phyloP scores from a whole-genome alignment of 2,888 invertebrate species.

The Strigamia transsilvanica region DNA sequence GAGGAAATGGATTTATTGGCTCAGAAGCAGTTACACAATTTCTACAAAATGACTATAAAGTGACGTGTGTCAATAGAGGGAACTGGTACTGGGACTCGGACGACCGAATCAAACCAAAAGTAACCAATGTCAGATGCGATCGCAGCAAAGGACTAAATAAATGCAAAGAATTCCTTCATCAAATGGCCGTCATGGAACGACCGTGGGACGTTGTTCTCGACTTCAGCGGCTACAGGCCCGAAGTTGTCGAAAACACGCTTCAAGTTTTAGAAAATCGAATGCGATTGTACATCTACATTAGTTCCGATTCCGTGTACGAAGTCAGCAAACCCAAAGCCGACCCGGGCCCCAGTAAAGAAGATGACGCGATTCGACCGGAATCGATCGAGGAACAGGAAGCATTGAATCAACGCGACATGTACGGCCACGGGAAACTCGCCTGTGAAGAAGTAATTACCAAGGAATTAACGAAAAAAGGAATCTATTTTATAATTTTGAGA shows the following conservation, averaged over 20 bases:
- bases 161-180: constrained; percentile 60
- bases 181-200: constrained; percentile 56
- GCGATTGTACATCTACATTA: constrained; percentile 65
- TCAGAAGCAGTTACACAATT: constrained; percentile 63
- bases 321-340: constrained; percentile 56
- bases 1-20: constrained; percentile 67
- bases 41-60: constrained; percentile 60
- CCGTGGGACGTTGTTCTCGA: constrained; percentile 65
- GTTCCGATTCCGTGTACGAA: constrained; percentile 62
- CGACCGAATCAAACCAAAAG: constrained; percentile 59
- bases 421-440: constrained; percentile 65
- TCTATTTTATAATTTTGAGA: constrained; percentile 64
- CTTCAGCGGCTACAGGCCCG: constrained; percentile 65
- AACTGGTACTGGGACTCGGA: constrained; percentile 66
- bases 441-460: constrained; percentile 64
- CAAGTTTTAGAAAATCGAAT: constrained; percentile 61
- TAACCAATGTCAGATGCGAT: constrained; percentile 63
- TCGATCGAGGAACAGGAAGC: constrained; percentile 60
- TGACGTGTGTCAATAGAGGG: constrained; percentile 64
- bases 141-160: constrained; percentile 60
- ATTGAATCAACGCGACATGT: constrained; percentile 62
- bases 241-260: constrained; percentile 62
- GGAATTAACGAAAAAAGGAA: constrained; percentile 59
- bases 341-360: constrained; percentile 60
- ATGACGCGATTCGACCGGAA: constrained; percentile 63